phyloP scores from a whole-genome alignment of 2,113 vertebrate species.

The Tachycineta bicolor region DNA sequence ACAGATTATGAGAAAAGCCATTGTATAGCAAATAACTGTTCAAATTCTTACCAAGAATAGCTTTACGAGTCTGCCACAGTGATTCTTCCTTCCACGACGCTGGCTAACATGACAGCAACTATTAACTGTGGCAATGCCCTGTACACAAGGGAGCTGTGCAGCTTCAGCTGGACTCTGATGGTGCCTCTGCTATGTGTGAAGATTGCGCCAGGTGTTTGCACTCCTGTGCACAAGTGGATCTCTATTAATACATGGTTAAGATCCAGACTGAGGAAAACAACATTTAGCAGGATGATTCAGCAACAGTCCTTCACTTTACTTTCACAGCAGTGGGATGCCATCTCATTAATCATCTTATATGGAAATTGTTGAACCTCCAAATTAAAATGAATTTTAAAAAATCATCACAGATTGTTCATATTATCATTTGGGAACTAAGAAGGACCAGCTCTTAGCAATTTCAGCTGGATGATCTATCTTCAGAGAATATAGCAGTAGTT shows the following conservation, averaged over 20 bases:
- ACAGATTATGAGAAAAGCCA: constrained; percentile 26
- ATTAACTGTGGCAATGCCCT: background rate
- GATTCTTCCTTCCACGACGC: background rate
- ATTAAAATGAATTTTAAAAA: background rate
- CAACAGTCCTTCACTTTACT: background rate
- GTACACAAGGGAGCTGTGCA: background rate
- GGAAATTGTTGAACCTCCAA: background rate
- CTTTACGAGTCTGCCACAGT: background rate
- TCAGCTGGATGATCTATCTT: background rate
- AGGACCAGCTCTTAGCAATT: background rate
- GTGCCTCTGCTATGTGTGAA: background rate
- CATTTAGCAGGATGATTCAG: background rate
- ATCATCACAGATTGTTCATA: background rate
- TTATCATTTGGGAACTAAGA: background rate
- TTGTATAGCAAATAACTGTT: constrained; percentile 9
- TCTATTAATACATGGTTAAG: background rate
- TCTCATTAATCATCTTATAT: background rate
- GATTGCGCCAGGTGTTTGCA: background rate
- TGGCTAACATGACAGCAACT: background rate
- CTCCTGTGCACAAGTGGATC: background rate
- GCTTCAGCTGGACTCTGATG: background rate
- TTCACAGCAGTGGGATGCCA: background rate
- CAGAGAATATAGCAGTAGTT: background rate
- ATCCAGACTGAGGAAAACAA: background rate
- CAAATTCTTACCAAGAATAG: constrained; percentile 20